Base-by-base conservation (phyloP, 2,888 invertebrate species). In the Andrena hattorfiana region DNA sequence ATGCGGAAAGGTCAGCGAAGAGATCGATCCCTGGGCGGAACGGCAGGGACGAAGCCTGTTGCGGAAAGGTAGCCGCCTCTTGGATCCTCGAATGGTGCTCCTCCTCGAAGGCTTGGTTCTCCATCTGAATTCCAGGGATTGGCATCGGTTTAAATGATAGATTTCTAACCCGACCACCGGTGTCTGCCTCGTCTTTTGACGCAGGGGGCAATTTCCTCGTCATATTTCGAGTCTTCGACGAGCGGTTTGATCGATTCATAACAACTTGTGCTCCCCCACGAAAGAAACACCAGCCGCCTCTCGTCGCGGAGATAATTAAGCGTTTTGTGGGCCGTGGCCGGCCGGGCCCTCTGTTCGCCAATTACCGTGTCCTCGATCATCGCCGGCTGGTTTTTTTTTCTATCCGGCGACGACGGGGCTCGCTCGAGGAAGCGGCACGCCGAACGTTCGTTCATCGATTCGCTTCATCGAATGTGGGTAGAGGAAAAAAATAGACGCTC, bases 21-120 rank as follows among this genome's bases (percentile, higher is more conserved):
- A 66, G 10, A 48, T 73, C 67, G 56, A 35, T 28, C n/a, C 54
- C 23, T 16, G 16, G 32, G 1, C 5, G 48, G 48, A 54, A 56
- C 0, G 30, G 5, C 13, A 35, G 69, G 16, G 42, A 8, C 20
- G 51, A 5, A 5, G 13, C 2, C 5, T 49, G 62, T 5, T 8
- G 35, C 16, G 23, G 7, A 6, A 28, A n/a, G 16, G 16, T 16
- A 42, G 10, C 6, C 1, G 7, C 74, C 20, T 87, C 81, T 79
- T 35, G 77, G 51, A 51, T 67, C 51, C 7, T 49, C 26, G 83
- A 81, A 60, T 80, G 83, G 0, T 76, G 83, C 71, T 93, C 94
- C 79, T 92, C 93, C 84, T 93, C 94, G 89, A 92, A 93, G 51
- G 91, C 93, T 83, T 91, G 91, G 85, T 94, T 94, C 89, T 94